Evolutionary conservation across 2,888 invertebrate genomes (phyloP), one percentile per base, ranked within the genome.

Genomic region (Cenopis cana): DNA sequence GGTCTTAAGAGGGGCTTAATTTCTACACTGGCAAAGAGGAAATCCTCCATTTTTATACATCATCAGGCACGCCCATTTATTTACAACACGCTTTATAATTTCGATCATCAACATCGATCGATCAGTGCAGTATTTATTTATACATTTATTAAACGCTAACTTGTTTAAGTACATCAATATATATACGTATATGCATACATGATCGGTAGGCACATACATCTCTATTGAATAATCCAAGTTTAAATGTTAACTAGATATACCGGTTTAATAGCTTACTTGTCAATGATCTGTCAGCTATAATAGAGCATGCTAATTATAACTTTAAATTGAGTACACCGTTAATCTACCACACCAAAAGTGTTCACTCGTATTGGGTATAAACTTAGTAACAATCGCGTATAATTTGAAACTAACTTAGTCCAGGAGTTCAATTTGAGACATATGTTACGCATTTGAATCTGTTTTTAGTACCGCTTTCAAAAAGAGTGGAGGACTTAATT

Each of bases 1-100:
- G 80, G 87, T 85, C n/a, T n/a, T n/a, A n/a, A 71, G 46, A 55
- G 54, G 9, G 52, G 50, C 36, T 69, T 38, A n/a, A 36, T 71
- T 49, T 60, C 14, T 50, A 36, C 29, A 38, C 14, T 33, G 54
- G 3, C 54, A 36, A 38, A 38, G 50, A n/a, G 46, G 18, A 69
- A 69, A 57, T 56, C 38, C 11, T 52, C 5, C 9, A 12, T 41
- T 12, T 57, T 18, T n/a, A 8, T n/a, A n/a, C 46, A 46, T n/a
- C n/a, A 8, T n/a, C 46, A 46, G 46, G 46, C 46, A 33, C 33
- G 33, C 33, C 33, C 33, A 41, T 41, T 14, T 41, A 41, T 41
- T 41, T 5, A 41, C 41, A 46, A 41, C 41, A 46, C n/a, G n/a
- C 46, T 46, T n/a, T n/a, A 46, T 46, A n/a, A 46, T 46, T 46